Evolutionary conservation across 2,888 invertebrate species (phyloP), one percentile per base, ranked within the genome.

Genomic region (Penaeus monodon): DNA sequence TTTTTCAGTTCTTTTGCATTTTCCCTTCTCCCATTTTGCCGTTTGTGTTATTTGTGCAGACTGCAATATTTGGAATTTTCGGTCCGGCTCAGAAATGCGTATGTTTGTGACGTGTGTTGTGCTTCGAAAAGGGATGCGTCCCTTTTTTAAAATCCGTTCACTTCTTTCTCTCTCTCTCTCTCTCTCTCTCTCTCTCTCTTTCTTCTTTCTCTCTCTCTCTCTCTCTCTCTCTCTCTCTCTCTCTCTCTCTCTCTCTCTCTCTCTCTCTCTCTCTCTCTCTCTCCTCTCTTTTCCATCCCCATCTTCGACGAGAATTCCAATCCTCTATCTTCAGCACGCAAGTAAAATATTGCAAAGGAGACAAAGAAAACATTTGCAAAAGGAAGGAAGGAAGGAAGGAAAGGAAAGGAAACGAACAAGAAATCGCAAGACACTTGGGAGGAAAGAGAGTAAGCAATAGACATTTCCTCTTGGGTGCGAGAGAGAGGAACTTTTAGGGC

Each of bases 401-500:
- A 73, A 38, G 73, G 73, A 38, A 14, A 73, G n/a, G 49, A 12
- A 44, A 24, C 10, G 44, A 77, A 44, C 38, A 44, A 22, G 77
- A 44, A 27, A 77, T 38, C 22, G 77, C 22, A 49, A 77, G 77
- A 44, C 20, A 44, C 22, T 44, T 22, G 27, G 77, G 57, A 49
- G 49, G 49, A 77, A 57, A 77, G 49, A 22, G 77, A 77, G 44
- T 44, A 49, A 77, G 77, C 38, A 49, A 77, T 22, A 27, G 73
- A 73, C 20, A 27, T 49, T 49, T 49, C 49, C 49, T 49, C 49
- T 49, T 14, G 73, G 33, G 73, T 20, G 73, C 27, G 73, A 73
- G 73, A 73, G 73, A 73, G n/a, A 73, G 20, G 74, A 33, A 68
- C 68, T 49, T 49, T 49, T 49, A 49, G 49, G 49, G 49, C 49